Base-by-base conservation (phyloP, 2,888 invertebrate genomes). In the Eretmocerus hayati region DNA sequence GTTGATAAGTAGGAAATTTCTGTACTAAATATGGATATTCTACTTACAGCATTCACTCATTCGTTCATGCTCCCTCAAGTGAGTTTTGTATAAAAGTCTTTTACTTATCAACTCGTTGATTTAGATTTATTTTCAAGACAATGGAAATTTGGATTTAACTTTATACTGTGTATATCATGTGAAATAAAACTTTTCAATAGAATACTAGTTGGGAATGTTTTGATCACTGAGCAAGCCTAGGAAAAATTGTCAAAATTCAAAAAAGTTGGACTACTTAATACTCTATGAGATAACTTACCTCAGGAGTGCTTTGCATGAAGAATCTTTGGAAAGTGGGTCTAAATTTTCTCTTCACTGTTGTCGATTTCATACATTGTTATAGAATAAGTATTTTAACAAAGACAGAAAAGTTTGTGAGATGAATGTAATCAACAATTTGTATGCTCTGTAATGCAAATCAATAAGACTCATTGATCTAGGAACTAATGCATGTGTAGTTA, bases 1-100 rank as follows among this genome's bases (percentile, higher is more conserved):
- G 53, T 50, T 50, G 50, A 53, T 53, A 50, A 53, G 48, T 50
- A 45, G 48, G 45, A 53, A n/a, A 50, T 50, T 53, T 50, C 46
- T 48, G 48, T 40, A 41, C 38, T 36, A 39, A 40, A 53, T 42
- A 21, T 36, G 35, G 42, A 50, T 46, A 48, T 46, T 44, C 20
- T 43, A 43, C 26, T 26, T 9, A 11, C 11, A 9, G 11, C 26
- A 26, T 26, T 26, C 11, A 26, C 26, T 26, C 26, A 26, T 11
- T 26, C 26, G 26, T 1, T 26, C 11, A 11, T 11, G 26, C 26
- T 26, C 26, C 26, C 26, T 26, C 26, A 11, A 9, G 26, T 26
- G 26, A 26, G 26, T 26, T 26, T 26, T 26, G 26, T 26, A 26
- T 26, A 6, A 26, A 26, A 26, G 26, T 26, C 26, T 26, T 26